Evolutionary conservation across 1,140 invertebrate species (phyloP).

Genomic region (Panagrolaimus sp.): DNA sequence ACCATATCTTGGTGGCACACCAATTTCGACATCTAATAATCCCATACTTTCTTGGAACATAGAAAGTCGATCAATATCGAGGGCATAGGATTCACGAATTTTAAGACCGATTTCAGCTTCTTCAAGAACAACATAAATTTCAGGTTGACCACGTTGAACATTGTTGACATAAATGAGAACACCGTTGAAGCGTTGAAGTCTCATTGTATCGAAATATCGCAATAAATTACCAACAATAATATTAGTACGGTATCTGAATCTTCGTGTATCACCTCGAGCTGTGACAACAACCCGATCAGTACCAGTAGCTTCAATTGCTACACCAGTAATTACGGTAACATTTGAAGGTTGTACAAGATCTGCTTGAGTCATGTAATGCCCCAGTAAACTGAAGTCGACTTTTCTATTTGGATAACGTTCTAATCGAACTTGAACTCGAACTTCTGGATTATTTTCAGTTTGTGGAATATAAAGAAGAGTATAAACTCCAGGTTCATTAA

Average conservation of each 20-base stretch:
- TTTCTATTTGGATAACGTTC: slow-evolving; percentile 56
- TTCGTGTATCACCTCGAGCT: slow-evolving; percentile 53
- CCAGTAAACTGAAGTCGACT: slow-evolving; percentile 56
- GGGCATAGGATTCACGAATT: slow-evolving; percentile 53
- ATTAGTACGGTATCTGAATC: slow-evolving; percentile 57
- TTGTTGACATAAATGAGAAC: slow-evolving; percentile 58
- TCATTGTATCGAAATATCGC: slow-evolving; percentile 57
- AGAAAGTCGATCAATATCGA: slow-evolving; percentile 58
- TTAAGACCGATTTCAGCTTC: slow-evolving; percentile 57
- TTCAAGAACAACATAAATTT: slow-evolving; percentile 59
- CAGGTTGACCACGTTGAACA: slow-evolving; percentile 56
- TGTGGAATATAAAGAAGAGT: slow-evolving; percentile 58
- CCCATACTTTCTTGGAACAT: slow-evolving; percentile 58
- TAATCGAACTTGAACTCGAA: slow-evolving; percentile 54
- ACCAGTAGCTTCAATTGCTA: slow-evolving; percentile 57
- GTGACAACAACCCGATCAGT: slow-evolving; percentile 55
- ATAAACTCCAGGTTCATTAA: slow-evolving; percentile 59
- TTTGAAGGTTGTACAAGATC: slow-evolving; percentile 58
- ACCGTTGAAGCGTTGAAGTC: slow-evolving; percentile 53
- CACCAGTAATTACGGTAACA: slow-evolving; percentile 56
- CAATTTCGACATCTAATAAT: slow-evolving; percentile 50
- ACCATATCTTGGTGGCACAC: slow-evolving; percentile 54
- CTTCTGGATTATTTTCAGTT: slow-evolving; percentile 51
- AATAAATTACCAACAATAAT: slow-evolving; percentile 57
- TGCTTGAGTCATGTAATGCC: slow-evolving; percentile 54